Evolutionary conservation across 2,888 invertebrate species (phyloP), one percentile per base, ranked within the genome.

Genomic region (Philereme transversata): DNA sequence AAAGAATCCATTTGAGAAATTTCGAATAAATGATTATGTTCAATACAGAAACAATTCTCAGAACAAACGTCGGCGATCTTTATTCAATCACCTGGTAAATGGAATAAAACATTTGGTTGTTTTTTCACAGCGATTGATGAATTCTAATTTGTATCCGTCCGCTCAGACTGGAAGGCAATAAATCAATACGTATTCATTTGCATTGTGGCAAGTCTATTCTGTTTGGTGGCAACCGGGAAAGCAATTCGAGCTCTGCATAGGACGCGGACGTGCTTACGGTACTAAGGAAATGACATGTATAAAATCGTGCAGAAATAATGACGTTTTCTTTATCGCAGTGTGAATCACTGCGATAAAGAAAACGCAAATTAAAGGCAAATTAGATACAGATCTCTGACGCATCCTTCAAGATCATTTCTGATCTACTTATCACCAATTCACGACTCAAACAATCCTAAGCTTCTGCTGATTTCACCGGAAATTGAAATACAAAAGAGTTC

Each of bases 121-220:
- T 11, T 46, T 40, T 33, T 47, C 38, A 46, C n/a, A 8, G 22
- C 38, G 6, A 48, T 48, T 55, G 55, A 50, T 43, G 22, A 33
- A 46, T 40, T 43, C 41, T 33, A 46, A 60, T 54, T 41, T 55
- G 10, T 22, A 38, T 44, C 48, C 41, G 22, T 41, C 10, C 41
- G 34, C 10, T 48, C n/a, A 38, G 48, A 52, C 44, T 59, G 38
- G 43, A 69, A 57, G 55, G 50, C 41, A 66, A 68, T 73, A 68
- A 70, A 69, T 70, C 67, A 57, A 67, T 67, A 61, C 64, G 69
- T 59, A 62, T 63, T 47, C 49, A 59, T 63, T 64, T 68, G 69
- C 65, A 73, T 71, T 67, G 68, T 64, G 65, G 50, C 50, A 64
- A 69, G 54, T 52, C 49, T 62, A 65, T 71, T 69, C 46, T 64